Conservation (phyloP, 2,888 invertebrate genomes). For the Scaptomyza polygonia region DNA sequence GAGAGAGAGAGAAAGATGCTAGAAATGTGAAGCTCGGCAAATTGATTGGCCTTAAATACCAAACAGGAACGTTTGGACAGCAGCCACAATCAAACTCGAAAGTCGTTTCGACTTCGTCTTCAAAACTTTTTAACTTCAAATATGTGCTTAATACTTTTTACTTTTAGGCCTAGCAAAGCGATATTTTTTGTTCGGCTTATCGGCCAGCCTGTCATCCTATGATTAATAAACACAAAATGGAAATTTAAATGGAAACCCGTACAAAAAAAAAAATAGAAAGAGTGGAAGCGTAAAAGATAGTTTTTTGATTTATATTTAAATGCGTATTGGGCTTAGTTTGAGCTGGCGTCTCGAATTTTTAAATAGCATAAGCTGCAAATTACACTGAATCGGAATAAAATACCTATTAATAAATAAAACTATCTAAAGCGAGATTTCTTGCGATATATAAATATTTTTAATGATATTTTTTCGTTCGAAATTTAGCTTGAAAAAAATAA, state of each 20-base stretch:
- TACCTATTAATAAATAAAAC: conserved; percentile 6
- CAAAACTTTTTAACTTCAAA: conserved; percentile 28
- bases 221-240: conserved; percentile 77
- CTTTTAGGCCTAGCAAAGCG: conserved; percentile 3
- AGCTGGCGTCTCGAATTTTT: conserved; percentile 28
- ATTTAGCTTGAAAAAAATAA: too few relatives aligned
- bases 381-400: conserved; percentile 16
- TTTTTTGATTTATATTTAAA: conserved; percentile 48
- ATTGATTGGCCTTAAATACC: conserved; percentile 73
- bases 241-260: conserved; percentile 62
- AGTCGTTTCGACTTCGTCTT: background rate
- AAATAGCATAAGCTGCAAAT: conserved; percentile 23
- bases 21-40: conserved; percentile 33
- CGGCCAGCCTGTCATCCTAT: conserved; percentile 60
- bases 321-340: conserved; percentile 32
- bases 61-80: conserved; percentile 68
- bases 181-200: conserved; percentile 39
- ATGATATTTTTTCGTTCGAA: background rate
- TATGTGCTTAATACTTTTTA: conserved; percentile 21
- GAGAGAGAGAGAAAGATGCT: conserved; percentile 20
- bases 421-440: conserved; percentile 7
- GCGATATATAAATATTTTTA: background rate
- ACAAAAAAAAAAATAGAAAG: conserved; percentile 1
- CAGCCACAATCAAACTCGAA: conserved; percentile 9
- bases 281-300: background rate